Evolutionary conservation across 2,888 invertebrate genomes (phyloP).

Genomic region (Hypercompe scribonia): DNA sequence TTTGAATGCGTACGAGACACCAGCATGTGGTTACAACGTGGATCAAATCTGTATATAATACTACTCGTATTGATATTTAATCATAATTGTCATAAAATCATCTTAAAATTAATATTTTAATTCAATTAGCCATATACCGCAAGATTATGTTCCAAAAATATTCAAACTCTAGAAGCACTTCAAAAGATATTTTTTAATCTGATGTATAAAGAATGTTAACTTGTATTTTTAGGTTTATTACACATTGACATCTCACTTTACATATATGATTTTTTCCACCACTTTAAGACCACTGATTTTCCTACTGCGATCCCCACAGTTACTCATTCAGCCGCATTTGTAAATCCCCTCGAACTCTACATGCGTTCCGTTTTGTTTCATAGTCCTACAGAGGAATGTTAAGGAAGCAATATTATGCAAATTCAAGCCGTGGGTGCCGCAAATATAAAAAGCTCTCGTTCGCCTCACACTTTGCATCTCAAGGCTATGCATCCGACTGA

Average conservation of each 20-base stretch:
- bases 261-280: background rate
- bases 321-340: constrained; percentile 37
- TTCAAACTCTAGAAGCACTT: too few species aligned
- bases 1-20: constrained; percentile 7
- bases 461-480: constrained; percentile 84
- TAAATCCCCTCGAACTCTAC: constrained; percentile 52
- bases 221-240: too few species aligned
- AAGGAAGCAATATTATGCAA: constrained; percentile 87
- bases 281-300: constrained; percentile 29
- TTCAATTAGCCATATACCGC: too few species aligned
- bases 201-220: too few species aligned
- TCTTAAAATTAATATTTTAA: too few species aligned
- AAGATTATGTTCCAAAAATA: too few species aligned
- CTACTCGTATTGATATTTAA: background rate
- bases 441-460: constrained; percentile 85
- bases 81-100: too few species aligned
- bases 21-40: too few species aligned
- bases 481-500: constrained; percentile 84
- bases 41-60: too few species aligned
- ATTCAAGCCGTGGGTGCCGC: constrained; percentile 81
- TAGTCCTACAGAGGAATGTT: constrained; percentile 78
- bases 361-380: constrained; percentile 70
- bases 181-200: too few species aligned
- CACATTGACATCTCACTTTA: too few species aligned
- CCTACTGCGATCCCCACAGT: constrained; percentile 26